phyloP scores from a whole-genome alignment of 2,888 invertebrate genomes.

The Dynastes maya region DNA sequence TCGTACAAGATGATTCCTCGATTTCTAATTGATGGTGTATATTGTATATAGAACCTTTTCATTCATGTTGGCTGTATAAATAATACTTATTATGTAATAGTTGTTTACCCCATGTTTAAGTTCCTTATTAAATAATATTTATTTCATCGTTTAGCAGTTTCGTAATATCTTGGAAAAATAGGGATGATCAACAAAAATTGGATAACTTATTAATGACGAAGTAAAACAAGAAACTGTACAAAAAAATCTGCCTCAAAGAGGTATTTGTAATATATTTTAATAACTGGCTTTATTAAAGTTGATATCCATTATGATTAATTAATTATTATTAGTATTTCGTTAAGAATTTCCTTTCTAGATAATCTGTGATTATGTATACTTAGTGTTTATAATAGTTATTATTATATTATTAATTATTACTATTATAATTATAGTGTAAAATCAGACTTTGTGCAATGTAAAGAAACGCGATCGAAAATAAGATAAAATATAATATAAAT shows the following conservation, averaged over 20 bases:
- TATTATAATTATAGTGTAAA: conserved; percentile 56
- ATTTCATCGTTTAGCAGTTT: conserved; percentile 38
- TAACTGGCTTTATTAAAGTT: conserved; percentile 60
- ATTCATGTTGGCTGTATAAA: conserved; percentile 54
- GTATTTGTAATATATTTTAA: conserved; percentile 61
- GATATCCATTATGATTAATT: conserved; percentile 46
- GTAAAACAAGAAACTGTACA: conserved; percentile 53
- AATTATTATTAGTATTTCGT: conserved; percentile 55
- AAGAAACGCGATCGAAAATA: conserved; percentile 50
- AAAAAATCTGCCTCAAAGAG: conserved; percentile 58
- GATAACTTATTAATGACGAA: conserved; percentile 11
- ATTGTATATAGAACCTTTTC: conserved; percentile 55
- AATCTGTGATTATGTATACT: conserved; percentile 69
- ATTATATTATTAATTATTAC: conserved; percentile 60
- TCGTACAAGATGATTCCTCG: conserved; percentile 54
- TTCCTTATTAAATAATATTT: conserved; percentile 47
- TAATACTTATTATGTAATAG: conserved; percentile 40
- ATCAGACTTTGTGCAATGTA: conserved; percentile 56
- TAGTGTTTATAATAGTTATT: conserved; percentile 65
- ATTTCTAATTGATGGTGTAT: conserved; percentile 52
- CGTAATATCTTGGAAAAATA: conserved; percentile 7
- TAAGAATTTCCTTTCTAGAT: conserved; percentile 63
- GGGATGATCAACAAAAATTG: conserved; percentile 23
- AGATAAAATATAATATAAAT: conserved; percentile 30
- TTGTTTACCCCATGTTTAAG: conserved; percentile 45